Evolutionary conservation across 2,113 vertebrate genomes (phyloP).

Genomic region (Hippotragus niger): DNA sequence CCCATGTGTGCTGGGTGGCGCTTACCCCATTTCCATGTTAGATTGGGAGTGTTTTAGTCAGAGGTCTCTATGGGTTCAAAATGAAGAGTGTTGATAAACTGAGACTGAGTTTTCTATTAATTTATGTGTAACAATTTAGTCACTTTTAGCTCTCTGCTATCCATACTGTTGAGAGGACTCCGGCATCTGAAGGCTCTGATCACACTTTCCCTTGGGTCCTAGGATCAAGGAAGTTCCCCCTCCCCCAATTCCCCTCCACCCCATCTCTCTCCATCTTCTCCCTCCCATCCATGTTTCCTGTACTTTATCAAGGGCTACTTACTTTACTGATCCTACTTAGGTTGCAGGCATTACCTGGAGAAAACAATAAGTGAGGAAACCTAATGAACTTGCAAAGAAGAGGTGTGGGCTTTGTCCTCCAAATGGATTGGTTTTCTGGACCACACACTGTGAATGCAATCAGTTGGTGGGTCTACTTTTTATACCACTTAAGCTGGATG

Average conservation of each 20-base stretch:
- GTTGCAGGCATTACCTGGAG: conserved; percentile 64
- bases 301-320: conserved; percentile 57
- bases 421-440: conserved; percentile 61
- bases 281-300: background rate
- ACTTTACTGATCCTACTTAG: conserved; percentile 71
- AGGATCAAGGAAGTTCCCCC: background rate
- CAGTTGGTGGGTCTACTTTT: conserved; percentile 31
- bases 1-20: conserved; percentile 19
- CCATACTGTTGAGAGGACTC: conserved; percentile 10
- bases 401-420: conserved; percentile 65
- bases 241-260: background rate
- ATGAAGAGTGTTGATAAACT: conserved; percentile 75
- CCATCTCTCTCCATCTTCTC: background rate
- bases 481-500: conserved; percentile 63
- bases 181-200: background rate
- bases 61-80: conserved; percentile 72
- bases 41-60: conserved; percentile 75
- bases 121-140: conserved; percentile 73
- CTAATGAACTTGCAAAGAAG: conserved; percentile 32
- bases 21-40: conserved; percentile 32
- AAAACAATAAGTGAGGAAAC: conserved; percentile 52
- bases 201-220: conserved; percentile 42
- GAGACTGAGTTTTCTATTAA: conserved; percentile 74
- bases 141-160: conserved; percentile 47
- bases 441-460: conserved; percentile 69